Evolutionary conservation across 2,113 vertebrate genomes (phyloP), one percentile per base, ranked within the genome.

Genomic region (Lasiurus cinereus): DNA sequence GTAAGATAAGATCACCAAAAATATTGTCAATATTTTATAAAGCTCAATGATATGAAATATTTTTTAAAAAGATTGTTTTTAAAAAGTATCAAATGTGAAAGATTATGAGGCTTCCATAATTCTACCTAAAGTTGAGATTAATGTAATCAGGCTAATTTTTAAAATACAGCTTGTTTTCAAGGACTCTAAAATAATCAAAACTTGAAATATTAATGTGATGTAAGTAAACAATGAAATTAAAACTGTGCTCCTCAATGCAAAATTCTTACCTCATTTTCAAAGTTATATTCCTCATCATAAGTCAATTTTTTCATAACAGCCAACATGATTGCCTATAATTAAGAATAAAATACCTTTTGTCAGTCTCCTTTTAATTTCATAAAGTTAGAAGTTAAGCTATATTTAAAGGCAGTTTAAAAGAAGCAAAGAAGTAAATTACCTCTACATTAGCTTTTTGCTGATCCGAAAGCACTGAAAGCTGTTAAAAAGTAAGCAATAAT

Each of bases 241-340:
- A 95, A 82, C 67, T 62, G 4, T 93, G 31, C 39, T 90, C 27
- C 77, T 77, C 54, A 87, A 77, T 27, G 13, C 24, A 95, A 93
- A 92, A 48, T 69, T 82, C 97, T 98, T 98, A 99, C 99, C 99
- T 99, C 99, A 90, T 99, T 99, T 97, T 99, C 99, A 98, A 99
- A 99, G 97, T 99, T 99, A 98, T 99, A 99, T 97, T 99, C 99
- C 95, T 99, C 99, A 96, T 99, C 99, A 1, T 99, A 99, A 0
- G 99, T 99, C 96, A 99, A 98, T 94, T 99, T 99, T 98, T 99
- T 99, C 98, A 99, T 99, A 95, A 99, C 99, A 4, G 99, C 99
- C 91, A 99, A 98, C 99, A 99, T 99, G 98, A 99, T 98, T 66
- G 99, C 99, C 99, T 99, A 98, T 22, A 90, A 96, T 4, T 90